These are phyloP conservation scores for Amphilophus citrinellus DNA, from an alignment of 2,113 vertebrate species.

Conservation along the genomic window DNA sequence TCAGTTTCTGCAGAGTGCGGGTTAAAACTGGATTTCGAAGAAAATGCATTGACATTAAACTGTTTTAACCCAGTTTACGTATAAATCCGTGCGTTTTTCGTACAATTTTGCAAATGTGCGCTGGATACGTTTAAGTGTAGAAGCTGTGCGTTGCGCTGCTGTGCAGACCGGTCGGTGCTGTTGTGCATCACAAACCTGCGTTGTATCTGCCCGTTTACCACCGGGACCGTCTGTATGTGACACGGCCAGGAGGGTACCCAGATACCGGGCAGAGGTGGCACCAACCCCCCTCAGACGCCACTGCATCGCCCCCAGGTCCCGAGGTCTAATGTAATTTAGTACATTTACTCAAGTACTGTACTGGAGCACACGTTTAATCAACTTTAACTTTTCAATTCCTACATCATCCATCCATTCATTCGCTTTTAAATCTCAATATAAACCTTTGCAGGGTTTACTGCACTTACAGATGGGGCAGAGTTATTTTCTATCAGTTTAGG, in stretches of 20 bases:
- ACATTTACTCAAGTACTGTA: neutral
- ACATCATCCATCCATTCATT: no score
- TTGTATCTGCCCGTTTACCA: neutral
- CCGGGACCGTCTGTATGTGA: neutral
- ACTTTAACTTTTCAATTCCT: fast-evolving
- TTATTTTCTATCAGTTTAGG: neutral
- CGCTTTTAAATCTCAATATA: neutral
- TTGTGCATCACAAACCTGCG: neutral
- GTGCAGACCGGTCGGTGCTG: neutral
- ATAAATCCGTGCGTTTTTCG: neutral
- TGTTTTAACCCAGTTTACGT: neutral
- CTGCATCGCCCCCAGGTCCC: neutral
- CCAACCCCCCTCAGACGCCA: neutral
- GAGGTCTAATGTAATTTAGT: neutral
- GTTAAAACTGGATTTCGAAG: neutral
- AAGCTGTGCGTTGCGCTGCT: neutral
- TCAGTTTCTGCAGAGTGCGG: neutral
- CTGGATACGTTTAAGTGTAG: neutral
- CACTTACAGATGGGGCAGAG: no score
- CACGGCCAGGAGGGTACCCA: neutral
- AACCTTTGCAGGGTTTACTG: neutral
- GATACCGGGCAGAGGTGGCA: neutral
- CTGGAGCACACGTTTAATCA: neutral
- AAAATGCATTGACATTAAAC: neutral
- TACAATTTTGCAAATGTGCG: neutral